Base-by-base conservation (phyloP, 2,888 invertebrate genomes). In the Lampropteryx suffumata region DNA sequence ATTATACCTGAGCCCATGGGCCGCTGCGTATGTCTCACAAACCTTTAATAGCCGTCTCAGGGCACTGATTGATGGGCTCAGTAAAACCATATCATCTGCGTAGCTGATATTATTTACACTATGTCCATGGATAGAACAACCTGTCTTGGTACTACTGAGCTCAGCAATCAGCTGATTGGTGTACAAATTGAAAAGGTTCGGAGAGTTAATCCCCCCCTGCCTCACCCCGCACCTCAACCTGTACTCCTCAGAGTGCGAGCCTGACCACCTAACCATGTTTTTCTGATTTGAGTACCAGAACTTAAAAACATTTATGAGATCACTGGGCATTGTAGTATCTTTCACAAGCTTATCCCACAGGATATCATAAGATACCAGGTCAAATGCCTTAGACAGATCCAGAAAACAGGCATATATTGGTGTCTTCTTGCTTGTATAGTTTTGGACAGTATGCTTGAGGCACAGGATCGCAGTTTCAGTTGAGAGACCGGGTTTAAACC, bases 381-480 rank as follows among this genome's bases (percentile, higher is more conserved):
- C 55, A 24, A 50, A 47, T 27, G 43, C 49, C 37, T 37, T 49
- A 6, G 50, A 50, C 26, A 46, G 24, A 30, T 55, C 46, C 26
- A 50, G 12, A 13, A 47, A 55, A 21, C 55, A 50, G 10, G 50
- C 55, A 33, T 44, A 50, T 5, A 48, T 29, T 9, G 55, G 50
- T 32, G 55, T 55, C 3, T 33, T 29, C 14, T 40, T 35, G 21
- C 33, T 33, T 3, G 37, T 50, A 12, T 54, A 50, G 34, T 54
- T 50, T 24, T 39, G 33, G 17, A 54, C 45, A 48, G 56, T 47
- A 11, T 44, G 49, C 26, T 56, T 55, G 11, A 55, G 35, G 29
- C 48, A 43, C 28, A 57, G 3, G 8, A 57, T 53, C 7, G 50
- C 57, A 27, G 46, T 49, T n/a, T 57, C 53, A 9, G 50, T 57